Evolutionary conservation across 2,113 vertebrate genomes (phyloP).

Genomic region (Callithrix jacchus): DNA sequence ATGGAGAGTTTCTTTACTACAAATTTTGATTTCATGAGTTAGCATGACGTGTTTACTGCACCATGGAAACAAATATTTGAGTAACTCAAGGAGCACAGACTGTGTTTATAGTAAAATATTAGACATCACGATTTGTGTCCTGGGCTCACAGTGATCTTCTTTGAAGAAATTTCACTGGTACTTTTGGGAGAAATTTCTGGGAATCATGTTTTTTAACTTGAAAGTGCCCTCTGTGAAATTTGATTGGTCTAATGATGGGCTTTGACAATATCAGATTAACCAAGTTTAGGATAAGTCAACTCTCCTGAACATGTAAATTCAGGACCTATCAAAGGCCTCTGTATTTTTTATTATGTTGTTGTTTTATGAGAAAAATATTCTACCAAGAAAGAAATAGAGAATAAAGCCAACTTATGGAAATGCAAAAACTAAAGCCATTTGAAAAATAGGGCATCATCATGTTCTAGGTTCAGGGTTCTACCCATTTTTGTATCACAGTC

Average conservation of each 20-base stretch:
- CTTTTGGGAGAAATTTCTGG: not conserved
- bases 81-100: not conserved
- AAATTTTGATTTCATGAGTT: not conserved
- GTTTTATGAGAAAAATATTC: not conserved
- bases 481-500: not conserved
- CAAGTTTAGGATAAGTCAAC: not conserved
- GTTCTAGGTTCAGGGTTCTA: not conserved
- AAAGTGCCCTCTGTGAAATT: not conserved
- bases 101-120: not conserved
- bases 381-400: not conserved
- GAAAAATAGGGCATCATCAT: not conserved
- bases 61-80: not conserved
- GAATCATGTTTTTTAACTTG: not conserved
- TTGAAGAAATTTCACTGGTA: not conserved
- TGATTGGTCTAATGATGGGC: too few relatives aligned
- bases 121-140: not conserved
- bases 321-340: not conserved
- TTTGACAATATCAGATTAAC: not conserved
- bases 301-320: not conserved
- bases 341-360: not conserved
- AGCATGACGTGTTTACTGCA: not conserved
- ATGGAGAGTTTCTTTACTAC: too few relatives aligned
- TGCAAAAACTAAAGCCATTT: not conserved
- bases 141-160: not conserved
- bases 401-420: not conserved